Evolutionary conservation across 2,888 invertebrate genomes (phyloP).

Genomic region (Acrobasis consociella): DNA sequence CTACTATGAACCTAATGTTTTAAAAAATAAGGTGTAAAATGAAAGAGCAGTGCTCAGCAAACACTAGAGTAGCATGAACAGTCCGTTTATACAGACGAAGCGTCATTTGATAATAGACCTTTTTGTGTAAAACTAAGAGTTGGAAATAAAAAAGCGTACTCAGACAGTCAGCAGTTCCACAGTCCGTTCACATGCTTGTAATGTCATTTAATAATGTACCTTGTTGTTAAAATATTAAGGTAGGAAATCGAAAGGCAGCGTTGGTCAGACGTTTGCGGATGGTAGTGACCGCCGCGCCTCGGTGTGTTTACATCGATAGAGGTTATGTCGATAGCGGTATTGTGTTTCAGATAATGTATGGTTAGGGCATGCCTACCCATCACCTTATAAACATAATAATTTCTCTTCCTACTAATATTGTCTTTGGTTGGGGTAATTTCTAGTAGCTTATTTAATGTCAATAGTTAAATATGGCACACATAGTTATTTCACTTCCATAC

Average conservation of each 20-base stretch:
- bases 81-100: conserved; percentile 14
- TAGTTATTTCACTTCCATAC: no score
- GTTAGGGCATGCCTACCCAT: no score
- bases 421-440: no score
- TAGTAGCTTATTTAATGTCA: background rate
- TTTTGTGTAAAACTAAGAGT: background rate
- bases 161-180: background rate
- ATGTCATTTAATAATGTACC: background rate
- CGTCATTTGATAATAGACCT: background rate
- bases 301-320: conserved; percentile 10
- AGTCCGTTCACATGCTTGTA: background rate
- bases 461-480: background rate
- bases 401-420: no score
- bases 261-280: background rate
- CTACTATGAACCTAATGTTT: background rate
- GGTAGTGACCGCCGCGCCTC: conserved; percentile 10
- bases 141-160: background rate
- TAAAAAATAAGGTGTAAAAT: background rate
- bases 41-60: background rate
- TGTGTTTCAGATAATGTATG: background rate
- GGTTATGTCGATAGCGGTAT: conserved; percentile 7
- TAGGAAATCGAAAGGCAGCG: background rate
- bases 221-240: background rate
- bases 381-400: no score
- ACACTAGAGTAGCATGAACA: background rate